phyloP scores from a whole-genome alignment of 2,888 invertebrate species.

The Aphidoletes aphidimyza region DNA sequence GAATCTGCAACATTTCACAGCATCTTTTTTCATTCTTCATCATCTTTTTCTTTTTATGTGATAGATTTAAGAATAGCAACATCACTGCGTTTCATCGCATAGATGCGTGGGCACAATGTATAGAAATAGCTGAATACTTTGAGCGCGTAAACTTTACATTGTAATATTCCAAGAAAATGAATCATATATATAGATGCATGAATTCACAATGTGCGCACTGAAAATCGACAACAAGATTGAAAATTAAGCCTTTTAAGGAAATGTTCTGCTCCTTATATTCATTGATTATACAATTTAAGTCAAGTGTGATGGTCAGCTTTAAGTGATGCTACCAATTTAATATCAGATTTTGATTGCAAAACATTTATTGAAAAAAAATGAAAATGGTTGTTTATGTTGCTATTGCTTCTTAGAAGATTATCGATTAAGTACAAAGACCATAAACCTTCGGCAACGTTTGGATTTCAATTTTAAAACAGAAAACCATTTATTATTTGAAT shows the following conservation, averaged over 20 bases:
- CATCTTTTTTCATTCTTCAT: neutral
- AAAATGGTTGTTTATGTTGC: neutral
- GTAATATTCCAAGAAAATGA: no score
- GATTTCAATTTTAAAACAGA: neutral
- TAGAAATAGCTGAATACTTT: no score
- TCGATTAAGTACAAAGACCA: neutral
- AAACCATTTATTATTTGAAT: constrained; percentile 32
- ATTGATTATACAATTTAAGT: constrained; percentile 13
- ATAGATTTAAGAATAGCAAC: no score
- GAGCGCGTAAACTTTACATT: no score
- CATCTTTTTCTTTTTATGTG: no score
- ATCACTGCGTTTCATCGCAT: no score
- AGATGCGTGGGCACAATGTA: no score
- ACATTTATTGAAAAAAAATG: no score
- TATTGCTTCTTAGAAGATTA: neutral
- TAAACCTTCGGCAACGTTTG: neutral
- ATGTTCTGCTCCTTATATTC: neutral
- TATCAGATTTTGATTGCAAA: constrained; percentile 4
- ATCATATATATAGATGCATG: no score
- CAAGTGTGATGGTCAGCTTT: constrained; percentile 2
- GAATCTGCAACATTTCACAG: neutral
- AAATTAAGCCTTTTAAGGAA: neutral
- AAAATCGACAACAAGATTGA: neutral
- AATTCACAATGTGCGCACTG: no score
- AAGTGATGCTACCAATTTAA: neutral